Evolutionary conservation across 2,113 vertebrate species (phyloP).

Genomic region (Tachysurus fulvidraco): DNA sequence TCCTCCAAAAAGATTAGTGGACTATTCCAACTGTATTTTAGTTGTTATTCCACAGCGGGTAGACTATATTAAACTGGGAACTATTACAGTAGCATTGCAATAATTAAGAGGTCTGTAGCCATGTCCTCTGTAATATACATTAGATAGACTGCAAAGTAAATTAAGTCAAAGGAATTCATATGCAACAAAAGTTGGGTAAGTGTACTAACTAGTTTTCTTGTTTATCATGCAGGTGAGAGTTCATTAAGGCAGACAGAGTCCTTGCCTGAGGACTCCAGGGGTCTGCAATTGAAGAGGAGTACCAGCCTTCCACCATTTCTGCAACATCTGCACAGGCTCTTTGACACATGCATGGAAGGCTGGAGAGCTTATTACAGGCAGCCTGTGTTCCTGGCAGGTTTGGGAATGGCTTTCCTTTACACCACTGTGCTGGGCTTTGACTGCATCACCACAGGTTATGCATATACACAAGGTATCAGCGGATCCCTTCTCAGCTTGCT

Average conservation of each 20-base stretch:
- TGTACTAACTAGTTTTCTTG: constrained; percentile 11
- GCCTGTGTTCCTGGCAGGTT: constrained; percentile 75
- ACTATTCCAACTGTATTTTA: background rate
- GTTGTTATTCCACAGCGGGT: background rate
- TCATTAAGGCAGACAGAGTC: constrained; percentile 45
- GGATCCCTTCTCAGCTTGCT: constrained; percentile 81
- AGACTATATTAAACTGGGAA: background rate
- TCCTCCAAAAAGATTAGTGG: background rate
- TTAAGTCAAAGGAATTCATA: background rate
- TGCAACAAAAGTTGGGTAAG: background rate
- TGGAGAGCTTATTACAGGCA: constrained; percentile 76
- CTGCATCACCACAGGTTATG: constrained; percentile 79
- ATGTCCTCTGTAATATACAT: background rate
- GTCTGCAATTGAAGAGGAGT: constrained; percentile 57
- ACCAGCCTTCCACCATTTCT: constrained; percentile 63
- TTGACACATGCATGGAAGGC: constrained; percentile 69
- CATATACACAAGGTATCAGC: constrained; percentile 78
- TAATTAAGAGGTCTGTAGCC: background rate
- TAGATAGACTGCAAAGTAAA: background rate
- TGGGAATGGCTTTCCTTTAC: constrained; percentile 80
- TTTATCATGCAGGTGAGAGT: constrained; percentile 50
- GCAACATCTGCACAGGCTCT: constrained; percentile 60
- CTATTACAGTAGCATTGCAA: background rate
- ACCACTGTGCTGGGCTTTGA: constrained; percentile 79
- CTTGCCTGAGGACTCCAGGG: constrained; percentile 58